Evolutionary conservation across 2,888 invertebrate genomes (phyloP), one percentile per base, ranked within the genome.

Genomic region (Lepidochrysops patricia): DNA sequence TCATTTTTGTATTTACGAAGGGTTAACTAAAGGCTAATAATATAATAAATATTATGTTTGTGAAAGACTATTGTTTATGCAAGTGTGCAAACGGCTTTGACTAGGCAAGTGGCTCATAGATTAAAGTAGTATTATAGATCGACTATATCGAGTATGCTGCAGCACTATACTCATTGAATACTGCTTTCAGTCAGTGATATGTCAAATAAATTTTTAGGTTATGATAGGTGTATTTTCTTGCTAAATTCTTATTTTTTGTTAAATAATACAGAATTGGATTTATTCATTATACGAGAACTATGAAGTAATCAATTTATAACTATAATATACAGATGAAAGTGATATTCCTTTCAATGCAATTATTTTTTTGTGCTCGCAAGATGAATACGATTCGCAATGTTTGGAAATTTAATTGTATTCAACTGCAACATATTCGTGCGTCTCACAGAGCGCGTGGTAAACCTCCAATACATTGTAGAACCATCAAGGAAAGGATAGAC

Each of bases 381-480:
- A 56, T 56, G n/a, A 60, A 48, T 25, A 57, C 32, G n/a, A 29
- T 58, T 43, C 50, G 49, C 4, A 26, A 29, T 48, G 15, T 58
- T 50, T 58, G 58, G 58, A 58, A 58, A 34, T 50, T 32, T 9
- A 50, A 58, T 50, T 34, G 4, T 9, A 15, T 48, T 37, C 87
- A 85, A 67, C 68, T 79, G 54, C 85, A 87, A 66, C 87, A 86
- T 69, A 68, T 84, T 57, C 73, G 88, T 62, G 74, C 77, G 62
- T 85, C 92, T 1, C 94, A 94, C 74, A 88, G 86, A 64, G 65
- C 94, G 43, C 87, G 93, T 72, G 96, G 96, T 63, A 93, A 93
- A 80, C 90, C 94, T 7, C 95, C 95, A 3, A 92, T 91, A 37
- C 80, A 91, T 50, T 94, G 94, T 29, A 91, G 90, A 71, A 91